phyloP scores from a whole-genome alignment of 2,113 vertebrate genomes.

The Phocoena phocoena region DNA sequence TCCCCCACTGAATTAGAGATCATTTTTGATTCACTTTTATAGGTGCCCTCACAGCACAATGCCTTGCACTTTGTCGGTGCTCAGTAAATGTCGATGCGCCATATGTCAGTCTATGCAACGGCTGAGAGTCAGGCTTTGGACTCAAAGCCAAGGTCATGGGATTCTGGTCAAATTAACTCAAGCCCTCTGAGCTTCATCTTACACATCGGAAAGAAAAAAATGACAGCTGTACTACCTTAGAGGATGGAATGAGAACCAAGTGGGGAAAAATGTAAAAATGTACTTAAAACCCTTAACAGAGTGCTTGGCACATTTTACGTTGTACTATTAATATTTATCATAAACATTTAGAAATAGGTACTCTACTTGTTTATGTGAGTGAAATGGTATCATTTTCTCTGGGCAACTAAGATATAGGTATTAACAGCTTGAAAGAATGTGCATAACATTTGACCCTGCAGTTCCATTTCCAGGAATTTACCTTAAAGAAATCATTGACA shows the following conservation, averaged over 20 bases:
- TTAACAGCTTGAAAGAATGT: background rate
- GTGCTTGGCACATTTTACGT: background rate
- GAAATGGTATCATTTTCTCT: background rate
- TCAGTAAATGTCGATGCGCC: rapidly evolving
- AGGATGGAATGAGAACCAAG: background rate
- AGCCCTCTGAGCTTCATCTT: background rate
- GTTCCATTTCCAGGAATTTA: background rate
- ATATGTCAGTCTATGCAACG: background rate
- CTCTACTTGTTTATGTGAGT: background rate
- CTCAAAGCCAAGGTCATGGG: background rate
- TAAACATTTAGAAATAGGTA: background rate
- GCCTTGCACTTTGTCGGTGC: background rate
- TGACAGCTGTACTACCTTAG: background rate
- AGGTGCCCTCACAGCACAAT: background rate
- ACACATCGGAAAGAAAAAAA: too few species aligned
- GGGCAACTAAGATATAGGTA: background rate
- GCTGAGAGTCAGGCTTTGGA: background rate
- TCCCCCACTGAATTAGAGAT: background rate
- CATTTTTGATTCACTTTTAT: background rate
- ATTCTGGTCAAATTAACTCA: background rate
- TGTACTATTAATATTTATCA: background rate
- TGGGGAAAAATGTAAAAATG: background rate
- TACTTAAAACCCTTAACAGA: background rate
- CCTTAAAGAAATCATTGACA: background rate
- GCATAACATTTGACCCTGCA: background rate